Base-by-base conservation (phyloP, 2,797 vertebrate species). In the Leptodactylus fallax region DNA sequence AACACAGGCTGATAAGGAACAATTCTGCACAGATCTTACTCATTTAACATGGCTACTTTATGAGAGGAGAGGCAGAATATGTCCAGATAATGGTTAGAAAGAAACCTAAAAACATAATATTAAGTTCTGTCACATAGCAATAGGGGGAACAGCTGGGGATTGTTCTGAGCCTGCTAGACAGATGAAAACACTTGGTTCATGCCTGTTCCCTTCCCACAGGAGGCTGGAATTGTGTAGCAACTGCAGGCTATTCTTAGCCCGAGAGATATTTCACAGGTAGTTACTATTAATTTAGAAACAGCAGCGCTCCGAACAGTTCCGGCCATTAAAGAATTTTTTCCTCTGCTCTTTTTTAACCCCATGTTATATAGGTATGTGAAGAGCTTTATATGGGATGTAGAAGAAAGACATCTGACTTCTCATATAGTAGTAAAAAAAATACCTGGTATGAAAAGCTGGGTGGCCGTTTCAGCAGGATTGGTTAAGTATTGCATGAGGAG, bases 221-320 rank as follows among this genome's bases (percentile, higher is more conserved):
- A 71, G 60, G 21, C 49, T 74, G 78, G 72, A 85, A 88, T 81
- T 88, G 87, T 88, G 77, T 85, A 80, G 87, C 87, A 85, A 81
- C 67, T 63, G 78, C 45, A 85, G 65, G 77, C 78, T 88, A 88
- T 88, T 85, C 85, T 53, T 85, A 88, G 67, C 71, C 63, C 53
- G 56, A 16, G 45, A 53, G 45, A 88, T 81, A 47, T 49, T 81
- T 88, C 83, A 74, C 87, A 85, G 87, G 83, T 85, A 88, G 83
- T 65, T 74, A 36, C 87, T 74, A 74, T 88, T 88, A 74, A 85
- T 88, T 88, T 81, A 81, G 83, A 88, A 81, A 21, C 83, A 67
- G 87, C 77, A 13, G 78, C 83, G 74, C 83, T 36, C 45, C 67
- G 58, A 81, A 79, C 27, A 56, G 47, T 81, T 65, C 36, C 27